Conservation (phyloP, 2,888 invertebrate genomes). For the Antheraea assamensis region DNA sequence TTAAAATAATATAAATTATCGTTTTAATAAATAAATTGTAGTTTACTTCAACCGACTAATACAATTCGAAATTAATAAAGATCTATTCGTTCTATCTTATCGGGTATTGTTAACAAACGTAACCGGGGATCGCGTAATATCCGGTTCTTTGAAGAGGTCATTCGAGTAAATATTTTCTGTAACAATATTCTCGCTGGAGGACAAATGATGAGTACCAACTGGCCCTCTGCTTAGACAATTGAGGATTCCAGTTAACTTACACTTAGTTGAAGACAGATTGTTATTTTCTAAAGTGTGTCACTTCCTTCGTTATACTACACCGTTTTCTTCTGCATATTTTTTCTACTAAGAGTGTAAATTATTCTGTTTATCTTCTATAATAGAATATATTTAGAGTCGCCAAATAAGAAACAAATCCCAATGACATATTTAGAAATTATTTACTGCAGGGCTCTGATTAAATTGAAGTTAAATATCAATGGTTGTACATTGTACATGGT, state of each 20-base stretch:
- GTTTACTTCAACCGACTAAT: not conserved
- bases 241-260: slow-evolving; percentile 12
- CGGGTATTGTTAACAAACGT: not conserved
- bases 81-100: not conserved
- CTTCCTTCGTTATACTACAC: not conserved
- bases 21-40: not conserved
- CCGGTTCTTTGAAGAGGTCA: slow-evolving; percentile 41
- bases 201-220: slow-evolving; percentile 20
- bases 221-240: slow-evolving; percentile 14
- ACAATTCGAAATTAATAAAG: not conserved
- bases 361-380: too few species aligned
- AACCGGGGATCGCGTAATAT: slow-evolving; percentile 36
- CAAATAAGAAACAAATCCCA: too few species aligned
- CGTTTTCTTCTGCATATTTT: not conserved
- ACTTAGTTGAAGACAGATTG: not conserved
- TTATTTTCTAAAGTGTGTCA: not conserved
- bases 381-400: too few species aligned
- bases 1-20: not conserved
- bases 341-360: not conserved
- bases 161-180: slow-evolving; percentile 42
- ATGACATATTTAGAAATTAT: too few species aligned
- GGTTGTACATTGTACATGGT: too few species aligned
- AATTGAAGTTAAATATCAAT: too few species aligned
- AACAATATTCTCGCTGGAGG: slow-evolving; percentile 36
- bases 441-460: too few species aligned